Conservation (phyloP, 1,140 invertebrate species). For the Drosophila fuyamai region DNA sequence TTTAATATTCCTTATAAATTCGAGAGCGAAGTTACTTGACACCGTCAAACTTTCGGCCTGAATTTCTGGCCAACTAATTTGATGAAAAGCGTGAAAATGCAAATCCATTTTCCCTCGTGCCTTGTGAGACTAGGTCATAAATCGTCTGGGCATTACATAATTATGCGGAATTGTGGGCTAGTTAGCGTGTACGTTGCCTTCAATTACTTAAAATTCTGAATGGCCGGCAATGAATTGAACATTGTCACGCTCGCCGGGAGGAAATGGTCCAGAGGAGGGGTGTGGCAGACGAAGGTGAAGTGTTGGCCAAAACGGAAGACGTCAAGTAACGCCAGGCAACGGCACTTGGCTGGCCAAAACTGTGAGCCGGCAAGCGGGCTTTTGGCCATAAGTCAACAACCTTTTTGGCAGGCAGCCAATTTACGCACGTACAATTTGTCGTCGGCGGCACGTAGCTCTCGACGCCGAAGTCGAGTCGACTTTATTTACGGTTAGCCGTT, state of each 20-base stretch:
- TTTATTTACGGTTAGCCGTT: slow-evolving; percentile 61
- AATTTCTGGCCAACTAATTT: slow-evolving; percentile 51
- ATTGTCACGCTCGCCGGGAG: slow-evolving; percentile 72
- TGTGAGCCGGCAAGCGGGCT: slow-evolving; percentile 40
- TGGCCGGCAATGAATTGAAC: slow-evolving; percentile 76
- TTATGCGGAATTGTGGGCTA: slow-evolving; percentile 64
- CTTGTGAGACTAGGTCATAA: slow-evolving; percentile 46
- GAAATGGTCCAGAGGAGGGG: slow-evolving; percentile 53
- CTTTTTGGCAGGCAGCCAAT: slow-evolving; percentile 73
- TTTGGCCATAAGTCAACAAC: slow-evolving; percentile 74
- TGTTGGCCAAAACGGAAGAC: slow-evolving; percentile 43
- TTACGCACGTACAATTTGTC: slow-evolving; percentile 79
- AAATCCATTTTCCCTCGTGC: slow-evolving; percentile 45
- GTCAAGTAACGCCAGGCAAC: slow-evolving; percentile 46
- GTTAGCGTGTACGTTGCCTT: slow-evolving; percentile 69
- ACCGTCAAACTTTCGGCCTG: slow-evolving; percentile 8
- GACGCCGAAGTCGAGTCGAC: slow-evolving; percentile 34
- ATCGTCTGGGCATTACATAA: slow-evolving; percentile 74
- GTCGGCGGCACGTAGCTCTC: slow-evolving; percentile 52
- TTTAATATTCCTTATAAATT: neutral
- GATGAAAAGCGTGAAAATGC: slow-evolving; percentile 74
- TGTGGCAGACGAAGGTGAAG: neutral
- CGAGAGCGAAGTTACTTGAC: neutral
- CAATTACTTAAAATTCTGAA: slow-evolving; percentile 83
- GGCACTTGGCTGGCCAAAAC: slow-evolving; percentile 63